Conservation (phyloP, 2,113 vertebrate genomes). For the Cnemophilus loriae region DNA sequence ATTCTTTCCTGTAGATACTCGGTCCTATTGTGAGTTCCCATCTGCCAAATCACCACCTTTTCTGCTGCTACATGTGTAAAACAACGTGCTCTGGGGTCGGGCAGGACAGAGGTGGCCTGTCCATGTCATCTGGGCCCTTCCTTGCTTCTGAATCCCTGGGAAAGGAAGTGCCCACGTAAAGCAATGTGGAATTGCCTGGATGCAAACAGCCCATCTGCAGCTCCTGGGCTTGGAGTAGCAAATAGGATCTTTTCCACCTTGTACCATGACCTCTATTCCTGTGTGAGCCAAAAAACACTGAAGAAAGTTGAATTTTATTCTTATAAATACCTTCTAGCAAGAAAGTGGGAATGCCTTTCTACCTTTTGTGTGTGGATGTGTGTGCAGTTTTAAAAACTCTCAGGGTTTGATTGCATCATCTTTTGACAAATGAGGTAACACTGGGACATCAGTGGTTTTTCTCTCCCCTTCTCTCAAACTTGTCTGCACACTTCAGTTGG, state of each 20-base stretch:
- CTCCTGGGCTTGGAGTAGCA: background rate
- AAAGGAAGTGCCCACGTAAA: background rate
- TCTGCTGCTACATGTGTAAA: accelerated
- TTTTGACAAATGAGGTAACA: background rate
- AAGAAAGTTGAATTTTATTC: background rate
- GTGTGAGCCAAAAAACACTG: background rate
- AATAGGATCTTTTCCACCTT: background rate
- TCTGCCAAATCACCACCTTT: background rate
- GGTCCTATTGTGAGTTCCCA: background rate
- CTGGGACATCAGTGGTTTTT: background rate
- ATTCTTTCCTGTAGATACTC: accelerated
- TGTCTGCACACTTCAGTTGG: background rate
- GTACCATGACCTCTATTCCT: accelerated
- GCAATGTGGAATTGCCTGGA: background rate
- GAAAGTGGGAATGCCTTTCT: background rate
- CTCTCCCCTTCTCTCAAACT: background rate
- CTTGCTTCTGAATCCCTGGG: background rate
- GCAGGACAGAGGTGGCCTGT: background rate
- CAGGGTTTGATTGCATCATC: background rate
- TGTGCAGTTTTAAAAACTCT: background rate
- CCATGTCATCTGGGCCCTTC: accelerated
- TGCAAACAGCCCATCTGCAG: background rate
- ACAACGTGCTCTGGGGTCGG: accelerated
- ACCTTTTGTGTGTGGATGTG: accelerated
- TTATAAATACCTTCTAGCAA: background rate